phyloP scores from a whole-genome alignment of 2,113 vertebrate species.

The Machaerirhynchus nigripectus region DNA sequence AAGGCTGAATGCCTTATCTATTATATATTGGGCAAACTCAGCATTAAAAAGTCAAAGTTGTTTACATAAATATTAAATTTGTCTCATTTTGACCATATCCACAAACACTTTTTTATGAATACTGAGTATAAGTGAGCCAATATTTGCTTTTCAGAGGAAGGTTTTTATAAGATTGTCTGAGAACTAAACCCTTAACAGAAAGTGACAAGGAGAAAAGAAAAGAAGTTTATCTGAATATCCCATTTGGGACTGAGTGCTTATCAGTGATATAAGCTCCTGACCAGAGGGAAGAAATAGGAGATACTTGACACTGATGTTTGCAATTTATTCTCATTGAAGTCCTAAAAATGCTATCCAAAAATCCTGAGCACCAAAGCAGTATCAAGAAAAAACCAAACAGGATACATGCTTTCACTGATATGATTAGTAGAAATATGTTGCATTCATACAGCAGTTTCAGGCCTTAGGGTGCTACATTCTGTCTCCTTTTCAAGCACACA shows the following conservation, averaged over 20 bases:
- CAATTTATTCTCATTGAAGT: neutral
- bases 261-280: neutral
- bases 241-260: neutral
- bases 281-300: neutral
- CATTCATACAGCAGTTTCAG: neutral
- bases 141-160: neutral
- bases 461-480: neutral
- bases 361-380: neutral
- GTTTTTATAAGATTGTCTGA: neutral
- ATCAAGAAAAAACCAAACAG: neutral
- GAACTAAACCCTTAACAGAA: neutral
- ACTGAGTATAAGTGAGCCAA: neutral
- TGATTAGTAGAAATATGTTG: neutral
- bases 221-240: neutral
- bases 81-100: neutral
- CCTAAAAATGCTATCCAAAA: neutral
- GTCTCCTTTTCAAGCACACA: neutral
- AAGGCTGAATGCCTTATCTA: neutral
- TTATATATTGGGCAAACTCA: neutral
- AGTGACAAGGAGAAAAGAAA: neutral
- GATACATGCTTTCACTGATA: neutral
- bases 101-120: neutral
- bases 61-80: neutral
- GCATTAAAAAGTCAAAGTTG: neutral
- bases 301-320: neutral